Evolutionary conservation across 2,797 vertebrate species (phyloP), one percentile per base, ranked within the genome.

Genomic region (Parauchenoglanis punctatus): DNA sequence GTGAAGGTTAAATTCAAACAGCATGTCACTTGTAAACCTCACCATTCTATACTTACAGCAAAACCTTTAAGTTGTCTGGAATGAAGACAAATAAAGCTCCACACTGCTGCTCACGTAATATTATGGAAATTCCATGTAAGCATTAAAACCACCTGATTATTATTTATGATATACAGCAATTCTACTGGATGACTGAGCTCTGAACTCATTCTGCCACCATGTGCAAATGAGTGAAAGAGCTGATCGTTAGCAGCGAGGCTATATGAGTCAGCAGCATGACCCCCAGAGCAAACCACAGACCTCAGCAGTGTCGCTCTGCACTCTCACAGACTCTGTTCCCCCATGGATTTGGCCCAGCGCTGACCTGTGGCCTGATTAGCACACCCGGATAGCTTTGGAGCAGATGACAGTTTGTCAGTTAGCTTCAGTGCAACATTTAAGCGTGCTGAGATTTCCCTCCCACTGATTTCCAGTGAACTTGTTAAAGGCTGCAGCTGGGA

Each of bases 241-340:
- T 87, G 85, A 84, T 61, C 80, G 56, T 85, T 76, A 46, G 91
- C 90, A 90, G 91, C 73, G 28, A 85, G 92, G 88, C 89, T 91
- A 91, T 94, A 89, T 92, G 94, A 95, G 93, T 94, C 89, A 91
- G 89, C 89, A 84, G 89, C 87, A 80, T 91, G 93, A 95, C 94
- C 94, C 93, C 87, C 40, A 58, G 82, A 86, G 68, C 83, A 85
- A 87, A 91, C 92, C 93, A 87, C 94, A 90, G 91, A 88, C 93
- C 93, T 93, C 91, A 58, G 86, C 91, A 90, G 91, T 93, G 92
- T 91, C 90, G 91, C 92, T 93, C 92, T 93, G 91, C 92, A 92
- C 93, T 93, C 94, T 94, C 93, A 95, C 94, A 93, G 91, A 23
- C 94, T 90, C 92, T 91, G 90, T 91, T 94, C 92, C 93, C 87